These are phyloP conservation scores for Porites lutea DNA, from an alignment of 64 coral and sea anemone genomes.

Conservation along the genomic window DNA sequence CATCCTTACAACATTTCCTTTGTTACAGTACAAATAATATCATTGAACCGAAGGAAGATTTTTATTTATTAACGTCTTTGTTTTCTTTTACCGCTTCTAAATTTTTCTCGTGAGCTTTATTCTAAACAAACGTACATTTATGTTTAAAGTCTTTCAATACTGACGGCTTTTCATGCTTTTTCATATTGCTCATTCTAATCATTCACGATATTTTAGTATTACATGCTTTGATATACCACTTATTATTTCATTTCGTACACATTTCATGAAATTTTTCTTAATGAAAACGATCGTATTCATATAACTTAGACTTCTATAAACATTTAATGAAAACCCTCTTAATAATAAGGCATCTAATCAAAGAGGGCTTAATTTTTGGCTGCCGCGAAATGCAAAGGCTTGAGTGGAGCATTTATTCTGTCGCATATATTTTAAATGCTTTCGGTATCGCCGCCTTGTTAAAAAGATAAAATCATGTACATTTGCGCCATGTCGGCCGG, in stretches of 20 bases:
- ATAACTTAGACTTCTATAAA: background rate
- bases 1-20: conserved; percentile 5
- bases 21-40: conserved; percentile 12
- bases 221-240: background rate
- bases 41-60: conserved; percentile 8
- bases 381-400: background rate
- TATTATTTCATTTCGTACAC: background rate
- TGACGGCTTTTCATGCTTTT: background rate
- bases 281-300: background rate
- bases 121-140: background rate
- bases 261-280: background rate
- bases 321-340: background rate
- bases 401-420: background rate
- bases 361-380: background rate
- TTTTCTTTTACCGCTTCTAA: background rate
- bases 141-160: conserved; percentile 5
- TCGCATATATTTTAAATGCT: conserved; percentile 11
- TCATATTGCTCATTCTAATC: conserved; percentile 16
- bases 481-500: conserved; percentile 8
- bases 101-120: background rate
- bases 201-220: conserved; percentile 38
- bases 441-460: conserved; percentile 3
- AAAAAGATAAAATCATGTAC: background rate
- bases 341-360: background rate
- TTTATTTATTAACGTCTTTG: background rate